Conservation (phyloP, 2,797 vertebrate species). For the Neosilurus mollespiculum region DNA sequence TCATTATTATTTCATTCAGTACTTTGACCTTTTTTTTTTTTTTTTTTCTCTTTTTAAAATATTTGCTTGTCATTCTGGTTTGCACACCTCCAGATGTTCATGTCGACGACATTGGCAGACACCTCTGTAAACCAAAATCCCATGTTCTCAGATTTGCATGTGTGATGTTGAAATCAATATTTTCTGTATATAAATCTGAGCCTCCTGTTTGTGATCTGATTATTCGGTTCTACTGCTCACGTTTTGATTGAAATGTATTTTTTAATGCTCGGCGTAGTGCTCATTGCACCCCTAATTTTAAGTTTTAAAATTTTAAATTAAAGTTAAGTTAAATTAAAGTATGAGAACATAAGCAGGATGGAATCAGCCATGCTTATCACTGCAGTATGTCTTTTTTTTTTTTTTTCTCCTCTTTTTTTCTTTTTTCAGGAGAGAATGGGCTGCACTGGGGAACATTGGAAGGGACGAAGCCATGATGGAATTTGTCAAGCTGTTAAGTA, state of each 20-base stretch:
- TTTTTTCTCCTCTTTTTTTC: not conserved
- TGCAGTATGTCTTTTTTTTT: slow-evolving; percentile 6
- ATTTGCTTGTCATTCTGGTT: not conserved
- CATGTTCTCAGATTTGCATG: not conserved
- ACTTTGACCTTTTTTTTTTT: not conserved
- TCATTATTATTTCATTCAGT: not conserved
- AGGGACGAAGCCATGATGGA: slow-evolving; percentile 96
- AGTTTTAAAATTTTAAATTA: no score
- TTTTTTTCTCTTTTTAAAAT: not conserved
- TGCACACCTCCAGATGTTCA: not conserved
- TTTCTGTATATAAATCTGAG: not conserved
- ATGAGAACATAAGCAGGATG: no score
- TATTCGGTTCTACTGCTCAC: not conserved
- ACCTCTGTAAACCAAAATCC: not conserved
- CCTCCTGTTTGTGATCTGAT: not conserved
- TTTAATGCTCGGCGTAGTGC: no score
- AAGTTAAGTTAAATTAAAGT: no score
- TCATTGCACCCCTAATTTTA: no score
- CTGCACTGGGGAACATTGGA: slow-evolving; percentile 86
- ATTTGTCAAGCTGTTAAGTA: slow-evolving; percentile 91
- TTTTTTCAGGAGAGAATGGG: slow-evolving; percentile 89
- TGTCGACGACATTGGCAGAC: not conserved
- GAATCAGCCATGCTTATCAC: not conserved
- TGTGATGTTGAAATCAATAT: not conserved
- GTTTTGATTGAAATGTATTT: no score